Evolutionary conservation across 2,113 vertebrate species (phyloP), one percentile per base, ranked within the genome.

Genomic region (Eptesicus fuscus): DNA sequence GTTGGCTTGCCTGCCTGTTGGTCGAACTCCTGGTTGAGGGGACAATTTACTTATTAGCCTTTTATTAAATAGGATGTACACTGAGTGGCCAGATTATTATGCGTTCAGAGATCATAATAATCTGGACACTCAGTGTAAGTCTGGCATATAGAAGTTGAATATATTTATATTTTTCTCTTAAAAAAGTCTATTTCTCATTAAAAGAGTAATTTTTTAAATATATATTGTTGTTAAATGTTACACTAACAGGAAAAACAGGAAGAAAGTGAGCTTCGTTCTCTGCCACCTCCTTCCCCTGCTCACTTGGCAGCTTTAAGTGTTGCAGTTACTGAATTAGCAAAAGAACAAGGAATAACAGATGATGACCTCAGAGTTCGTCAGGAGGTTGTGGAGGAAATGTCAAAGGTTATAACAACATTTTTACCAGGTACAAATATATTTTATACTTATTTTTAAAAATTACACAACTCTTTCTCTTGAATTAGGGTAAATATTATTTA

Each of bases 221-320:
- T 83, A 37, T 63, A 49, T 78, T 96, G 30, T 94, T 97, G 67
- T 97, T 73, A 96, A 96, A 96, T 9, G 12, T 96, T 90, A 73
- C 42, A 77, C 86, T 71, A 96, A 98, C 95, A 99, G 99, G 99
- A 99, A 96, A 99, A 99, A 97, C 99, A 99, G 95, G 99, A 99
- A 97, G 99, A 99, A 98, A 99, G 99, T 22, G 99, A 99, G 96
- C 98, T 99, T 96, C 99, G 99, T 14, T 99, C 99, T 17, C 98
- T 99, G 59, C 99, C 99, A 3, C 98, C 99, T 0, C 99, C 99
- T 63, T 98, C 99, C 1, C 76, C 98, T 16, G 98, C 98, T 63
- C 99, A 99, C 97, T 92, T 99, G 97, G 97, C 95, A 98, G 99
- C 99, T 28, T 98, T 99, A 97, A 99, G 99, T 88, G 96, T 98